phyloP scores from a whole-genome alignment of 2,113 vertebrate genomes.

The Calidris pygmaea region DNA sequence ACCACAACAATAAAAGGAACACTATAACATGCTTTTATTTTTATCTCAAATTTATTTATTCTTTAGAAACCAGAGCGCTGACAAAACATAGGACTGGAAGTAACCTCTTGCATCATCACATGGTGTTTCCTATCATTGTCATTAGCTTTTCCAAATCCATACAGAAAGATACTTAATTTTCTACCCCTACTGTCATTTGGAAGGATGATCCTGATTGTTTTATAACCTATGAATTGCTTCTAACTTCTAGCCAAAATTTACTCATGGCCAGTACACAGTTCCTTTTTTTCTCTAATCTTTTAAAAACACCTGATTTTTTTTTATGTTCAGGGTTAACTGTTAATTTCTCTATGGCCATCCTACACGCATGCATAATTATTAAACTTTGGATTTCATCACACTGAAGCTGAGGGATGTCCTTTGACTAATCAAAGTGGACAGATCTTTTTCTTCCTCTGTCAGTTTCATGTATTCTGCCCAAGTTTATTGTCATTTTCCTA shows the following conservation, averaged over 20 bases:
- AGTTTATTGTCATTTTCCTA: not conserved
- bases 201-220: not conserved
- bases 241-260: not conserved
- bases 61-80: not conserved
- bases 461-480: not conserved
- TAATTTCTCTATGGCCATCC: not conserved
- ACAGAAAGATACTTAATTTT: not conserved
- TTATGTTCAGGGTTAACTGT: not conserved
- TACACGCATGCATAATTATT: not conserved
- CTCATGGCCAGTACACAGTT: not conserved
- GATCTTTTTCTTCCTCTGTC: not conserved
- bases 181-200: not conserved
- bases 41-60: not conserved
- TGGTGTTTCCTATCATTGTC: not conserved
- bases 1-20: not conserved
- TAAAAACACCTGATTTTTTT: not conserved
- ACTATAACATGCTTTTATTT: not conserved
- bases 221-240: not conserved
- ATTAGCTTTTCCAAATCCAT: not conserved
- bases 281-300: not conserved
- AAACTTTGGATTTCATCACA: not conserved
- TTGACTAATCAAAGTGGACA: not conserved
- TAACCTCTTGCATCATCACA: not conserved
- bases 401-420: not conserved
- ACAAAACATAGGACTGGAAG: not conserved